phyloP scores from a whole-genome alignment of 2,113 vertebrate genomes.

The Passer domesticus region DNA sequence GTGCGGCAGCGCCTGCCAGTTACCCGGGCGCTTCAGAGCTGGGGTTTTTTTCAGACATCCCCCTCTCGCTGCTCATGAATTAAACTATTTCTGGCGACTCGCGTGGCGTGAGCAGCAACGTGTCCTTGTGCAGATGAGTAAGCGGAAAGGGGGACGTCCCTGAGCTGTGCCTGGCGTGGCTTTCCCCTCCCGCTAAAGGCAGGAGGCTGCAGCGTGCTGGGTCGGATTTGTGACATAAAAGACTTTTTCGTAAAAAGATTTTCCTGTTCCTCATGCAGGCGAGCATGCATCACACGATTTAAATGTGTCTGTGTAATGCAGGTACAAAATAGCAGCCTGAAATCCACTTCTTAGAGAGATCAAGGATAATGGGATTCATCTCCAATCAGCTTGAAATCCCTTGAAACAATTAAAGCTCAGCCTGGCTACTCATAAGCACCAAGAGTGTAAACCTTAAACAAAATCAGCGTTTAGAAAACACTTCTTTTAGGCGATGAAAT shows the following conservation, averaged over 20 bases:
- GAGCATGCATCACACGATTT: accelerated
- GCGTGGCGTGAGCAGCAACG: background rate
- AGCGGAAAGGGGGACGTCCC: background rate
- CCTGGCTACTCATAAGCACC: background rate
- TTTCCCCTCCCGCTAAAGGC: background rate
- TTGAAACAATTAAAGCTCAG: background rate
- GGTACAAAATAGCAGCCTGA: background rate
- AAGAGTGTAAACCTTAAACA: background rate
- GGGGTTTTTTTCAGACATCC: background rate
- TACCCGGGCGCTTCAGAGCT: background rate
- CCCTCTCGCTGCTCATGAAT: background rate
- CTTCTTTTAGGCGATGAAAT: accelerated
- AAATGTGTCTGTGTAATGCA: background rate
- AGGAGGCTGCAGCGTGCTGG: background rate
- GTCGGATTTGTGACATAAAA: background rate
- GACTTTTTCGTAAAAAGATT: background rate
- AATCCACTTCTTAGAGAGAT: background rate
- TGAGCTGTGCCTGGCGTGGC: background rate
- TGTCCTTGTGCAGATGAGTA: background rate
- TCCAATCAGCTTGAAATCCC: background rate
- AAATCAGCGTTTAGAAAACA: background rate
- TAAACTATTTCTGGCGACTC: background rate
- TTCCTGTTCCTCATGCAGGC: background rate
- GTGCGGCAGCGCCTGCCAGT: accelerated
- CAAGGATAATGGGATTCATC: background rate